Evolutionary conservation across 2,888 invertebrate species (phyloP).

Genomic region (Yponomeuta sedellus): DNA sequence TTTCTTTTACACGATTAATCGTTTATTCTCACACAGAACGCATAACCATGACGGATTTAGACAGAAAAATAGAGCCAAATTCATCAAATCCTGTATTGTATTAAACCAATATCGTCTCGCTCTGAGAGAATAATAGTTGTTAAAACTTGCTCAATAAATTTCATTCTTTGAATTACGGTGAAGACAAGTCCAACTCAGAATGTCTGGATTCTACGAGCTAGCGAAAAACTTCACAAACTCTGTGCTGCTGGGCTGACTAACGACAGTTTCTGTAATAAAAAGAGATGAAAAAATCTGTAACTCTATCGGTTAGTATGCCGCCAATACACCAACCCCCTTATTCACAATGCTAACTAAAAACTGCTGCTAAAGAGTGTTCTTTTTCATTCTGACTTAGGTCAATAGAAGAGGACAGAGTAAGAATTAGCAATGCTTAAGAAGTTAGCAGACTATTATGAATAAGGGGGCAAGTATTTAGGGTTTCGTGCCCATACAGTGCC

Average conservation of each 20-base stretch:
- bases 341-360: too few species aligned
- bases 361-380: too few species aligned
- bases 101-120: not conserved
- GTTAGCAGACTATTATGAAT: too few species aligned
- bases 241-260: conserved; percentile 32
- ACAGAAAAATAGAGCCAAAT: not conserved
- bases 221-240: conserved; percentile 41
- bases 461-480: not conserved
- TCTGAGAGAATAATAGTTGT: conserved; percentile 21
- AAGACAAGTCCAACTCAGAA: conserved; percentile 41
- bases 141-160: conserved; percentile 40
- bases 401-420: too few species aligned
- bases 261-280: conserved; percentile 42
- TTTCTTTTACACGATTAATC: too few species aligned
- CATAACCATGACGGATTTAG: too few species aligned
- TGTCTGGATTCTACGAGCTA: conserved; percentile 34
- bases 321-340: not conserved
- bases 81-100: conserved; percentile 5
- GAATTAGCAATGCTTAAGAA: too few species aligned
- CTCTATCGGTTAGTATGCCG: conserved; percentile 23
- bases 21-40: too few species aligned
- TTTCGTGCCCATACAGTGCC: not conserved
- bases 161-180: conserved; percentile 38
- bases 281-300: conserved; percentile 32
- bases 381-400: too few species aligned